A percentile compares a stretch with the other conserved stretches of the same genome.
These are phyloP conservation scores for Onychomys leucogaster DNA, from an alignment of 2,797 vertebrate genomes.

Conservation along the genomic window DNA sequence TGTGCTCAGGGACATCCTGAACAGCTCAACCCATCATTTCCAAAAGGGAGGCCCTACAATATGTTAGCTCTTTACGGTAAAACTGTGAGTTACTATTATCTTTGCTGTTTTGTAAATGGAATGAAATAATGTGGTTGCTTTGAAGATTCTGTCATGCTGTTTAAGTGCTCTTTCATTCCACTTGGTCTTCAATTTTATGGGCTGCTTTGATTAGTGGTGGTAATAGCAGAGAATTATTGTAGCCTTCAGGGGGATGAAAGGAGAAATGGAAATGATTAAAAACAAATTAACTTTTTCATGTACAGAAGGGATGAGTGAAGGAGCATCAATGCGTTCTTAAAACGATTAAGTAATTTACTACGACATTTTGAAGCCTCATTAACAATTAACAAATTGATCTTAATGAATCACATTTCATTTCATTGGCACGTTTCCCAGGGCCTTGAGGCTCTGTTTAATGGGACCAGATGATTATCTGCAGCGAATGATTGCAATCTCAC, in stretches of 20 bases:
- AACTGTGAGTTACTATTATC: background rate
- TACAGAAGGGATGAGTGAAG: conserved; percentile 35
- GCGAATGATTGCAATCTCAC: conserved; percentile 49
- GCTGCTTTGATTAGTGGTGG: conserved; percentile 75
- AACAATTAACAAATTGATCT: conserved; percentile 76
- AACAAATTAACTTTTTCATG: conserved; percentile 65
- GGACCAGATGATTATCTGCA: conserved; percentile 42
- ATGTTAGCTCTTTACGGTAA: background rate
- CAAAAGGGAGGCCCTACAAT: background rate
- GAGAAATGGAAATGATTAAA: conserved; percentile 74
- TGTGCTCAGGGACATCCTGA: background rate
- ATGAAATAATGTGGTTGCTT: conserved; percentile 64
- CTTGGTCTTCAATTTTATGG: conserved; percentile 74
- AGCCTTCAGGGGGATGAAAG: conserved; percentile 66
- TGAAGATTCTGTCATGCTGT: conserved; percentile 76
- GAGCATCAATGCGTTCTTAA: conserved; percentile 46
- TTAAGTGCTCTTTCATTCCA: conserved; percentile 58
- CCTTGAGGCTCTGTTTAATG: conserved; percentile 42
- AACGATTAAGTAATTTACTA: conserved; percentile 51
- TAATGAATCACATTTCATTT: conserved; percentile 64
- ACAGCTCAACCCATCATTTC: background rate
- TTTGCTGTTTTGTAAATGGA: conserved; percentile 50
- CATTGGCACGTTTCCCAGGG: conserved; percentile 34
- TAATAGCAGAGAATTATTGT: conserved; percentile 67
- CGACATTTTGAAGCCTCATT: conserved; percentile 60